Conservation (phyloP, 2,888 invertebrate species). For the Eupithecia pulchellata region DNA sequence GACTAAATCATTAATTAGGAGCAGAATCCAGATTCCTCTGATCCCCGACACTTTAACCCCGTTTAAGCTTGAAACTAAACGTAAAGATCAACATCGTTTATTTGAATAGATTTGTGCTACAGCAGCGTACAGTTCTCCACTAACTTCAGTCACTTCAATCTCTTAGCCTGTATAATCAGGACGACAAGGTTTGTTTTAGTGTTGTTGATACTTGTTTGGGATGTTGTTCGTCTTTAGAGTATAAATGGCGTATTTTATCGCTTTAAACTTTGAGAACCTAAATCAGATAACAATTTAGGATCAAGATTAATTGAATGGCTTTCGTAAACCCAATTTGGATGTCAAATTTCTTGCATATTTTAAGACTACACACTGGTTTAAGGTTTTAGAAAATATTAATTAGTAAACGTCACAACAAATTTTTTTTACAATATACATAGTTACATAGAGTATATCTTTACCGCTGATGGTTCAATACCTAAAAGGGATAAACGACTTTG, state of each 20-base stretch:
- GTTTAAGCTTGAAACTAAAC: slow-evolving; percentile 32
- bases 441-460: no score
- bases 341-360: not conserved
- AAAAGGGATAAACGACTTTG: no score
- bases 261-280: slow-evolving; percentile 13
- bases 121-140: slow-evolving; percentile 8
- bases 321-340: not conserved
- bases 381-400: not conserved
- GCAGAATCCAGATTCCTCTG: slow-evolving; percentile 20
- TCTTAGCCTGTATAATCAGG: not conserved
- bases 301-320: slow-evolving; percentile 3
- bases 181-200: slow-evolving; percentile 2
- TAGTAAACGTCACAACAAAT: not conserved
- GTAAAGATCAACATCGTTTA: slow-evolving; percentile 30
- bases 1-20: slow-evolving; percentile 26
- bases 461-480: no score
- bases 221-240: not conserved
- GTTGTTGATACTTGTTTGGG: not conserved
- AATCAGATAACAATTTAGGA: slow-evolving; percentile 9
- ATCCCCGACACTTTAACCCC: slow-evolving; percentile 21
- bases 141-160: slow-evolving; percentile 3
- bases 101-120: slow-evolving; percentile 26
- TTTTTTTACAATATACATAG: not conserved
- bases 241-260: slow-evolving; percentile 17
- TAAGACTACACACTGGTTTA: not conserved